Evolutionary conservation across 2,797 vertebrate species (phyloP).

Genomic region (Falco biarmicus): DNA sequence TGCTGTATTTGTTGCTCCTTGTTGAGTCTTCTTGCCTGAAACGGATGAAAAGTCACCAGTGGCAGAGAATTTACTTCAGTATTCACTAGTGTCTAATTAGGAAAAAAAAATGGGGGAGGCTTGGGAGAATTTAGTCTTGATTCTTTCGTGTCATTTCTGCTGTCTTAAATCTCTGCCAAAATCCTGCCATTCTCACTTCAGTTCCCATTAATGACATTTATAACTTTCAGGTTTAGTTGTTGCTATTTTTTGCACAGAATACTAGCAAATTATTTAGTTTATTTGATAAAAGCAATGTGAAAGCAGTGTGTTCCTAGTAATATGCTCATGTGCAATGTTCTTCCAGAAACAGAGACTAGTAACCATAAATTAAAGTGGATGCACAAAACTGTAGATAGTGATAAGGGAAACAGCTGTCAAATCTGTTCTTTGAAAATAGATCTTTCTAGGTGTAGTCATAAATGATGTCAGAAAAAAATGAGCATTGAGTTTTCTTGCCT

Average conservation of each 20-base stretch:
- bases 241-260: neutral
- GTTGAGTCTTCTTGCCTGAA: neutral
- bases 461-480: neutral
- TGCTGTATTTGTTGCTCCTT: neutral
- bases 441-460: neutral
- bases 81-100: neutral
- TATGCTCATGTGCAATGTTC: neutral
- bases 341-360: neutral
- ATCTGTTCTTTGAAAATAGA: neutral
- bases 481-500: neutral
- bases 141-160: neutral
- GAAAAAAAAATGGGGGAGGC: neutral
- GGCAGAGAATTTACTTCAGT: neutral
- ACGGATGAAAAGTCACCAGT: neutral
- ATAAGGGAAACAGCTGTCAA: neutral
- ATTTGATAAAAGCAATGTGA: neutral
- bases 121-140: neutral
- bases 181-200: neutral
- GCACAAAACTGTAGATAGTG: neutral
- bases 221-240: neutral
- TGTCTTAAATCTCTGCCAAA: neutral
- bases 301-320: neutral
- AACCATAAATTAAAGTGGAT: neutral
- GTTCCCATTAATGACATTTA: neutral
- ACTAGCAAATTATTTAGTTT: neutral